Base-by-base conservation (phyloP, 1,140 invertebrate species). In the Zaprionus inermis region DNA sequence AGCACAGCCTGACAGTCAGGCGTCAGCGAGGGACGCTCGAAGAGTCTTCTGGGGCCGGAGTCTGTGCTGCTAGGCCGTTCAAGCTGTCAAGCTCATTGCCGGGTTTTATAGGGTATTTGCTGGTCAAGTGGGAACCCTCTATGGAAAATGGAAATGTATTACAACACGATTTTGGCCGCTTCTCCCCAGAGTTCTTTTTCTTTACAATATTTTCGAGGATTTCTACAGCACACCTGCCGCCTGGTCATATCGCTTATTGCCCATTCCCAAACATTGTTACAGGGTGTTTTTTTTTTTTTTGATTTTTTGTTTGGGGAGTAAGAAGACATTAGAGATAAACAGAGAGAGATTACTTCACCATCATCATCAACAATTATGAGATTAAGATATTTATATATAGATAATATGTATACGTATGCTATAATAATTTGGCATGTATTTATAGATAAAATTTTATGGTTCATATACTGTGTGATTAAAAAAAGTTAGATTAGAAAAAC, bases 181-280 rank as follows among this genome's bases (percentile, higher is more conserved):
- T 92, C 90, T 92, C 91, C 91, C 91, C 91, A 89, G 91, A 92
- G 91, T 76, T 79, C 81, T 72, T 91, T 76, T 58, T 86, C 63
- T 81, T 71, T 78, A 77, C 83, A 92, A 90, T 91, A 86, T 85
- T 90, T 92, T 92, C 91, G 91, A 92, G 91, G 91, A 92, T 92
- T 92, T 92, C 93, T 92, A 93, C 92, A 91, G 93, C 93, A 93
- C 93, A 79, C 89, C 93, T 93, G 93, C 93, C 93, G 94, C 93
- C 93, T 94, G 94, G 94, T 94, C 93, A 94, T 94, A 94, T 94
- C 93, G 94, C 94, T 93, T 92, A 93, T 94, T 94, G 94, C 94
- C 94, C 94, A 94, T 94, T 94, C 94, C 94, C 92, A 92, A 90
- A 92, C 91, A 92, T 91, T 75, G 90, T 91, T 79, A 88, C 66